phyloP scores from a whole-genome alignment of 2,888 invertebrate genomes.

The Oxystoma pomonae region DNA sequence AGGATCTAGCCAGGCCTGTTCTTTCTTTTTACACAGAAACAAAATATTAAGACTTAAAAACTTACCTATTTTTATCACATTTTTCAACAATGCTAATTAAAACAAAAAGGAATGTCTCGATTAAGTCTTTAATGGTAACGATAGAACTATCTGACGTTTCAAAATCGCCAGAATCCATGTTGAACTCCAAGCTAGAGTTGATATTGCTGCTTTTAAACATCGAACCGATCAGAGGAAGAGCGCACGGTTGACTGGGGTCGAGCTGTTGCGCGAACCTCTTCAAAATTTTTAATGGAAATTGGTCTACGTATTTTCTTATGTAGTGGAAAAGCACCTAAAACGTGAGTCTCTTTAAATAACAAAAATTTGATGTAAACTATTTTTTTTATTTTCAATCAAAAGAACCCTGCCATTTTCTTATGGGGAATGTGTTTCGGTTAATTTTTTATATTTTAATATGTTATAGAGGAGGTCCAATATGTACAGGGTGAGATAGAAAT shows the following conservation, averaged over 20 bases:
- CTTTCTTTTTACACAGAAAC: not conserved
- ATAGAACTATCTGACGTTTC: constrained; percentile 38
- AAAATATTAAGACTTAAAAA: not conserved
- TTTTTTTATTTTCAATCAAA: no score
- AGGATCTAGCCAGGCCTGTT: no score
- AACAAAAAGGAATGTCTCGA: constrained; percentile 52
- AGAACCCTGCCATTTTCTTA: no score
- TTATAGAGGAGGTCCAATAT: no score
- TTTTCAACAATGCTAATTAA: constrained; percentile 48
- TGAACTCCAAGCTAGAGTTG: constrained; percentile 50
- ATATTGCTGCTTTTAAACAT: constrained; percentile 39
- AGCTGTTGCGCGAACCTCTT: constrained; percentile 54
- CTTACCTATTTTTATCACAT: constrained; percentile 36
- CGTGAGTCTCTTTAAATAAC: no score
- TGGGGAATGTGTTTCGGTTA: no score
- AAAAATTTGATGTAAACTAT: no score
- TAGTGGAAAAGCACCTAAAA: constrained; percentile 39
- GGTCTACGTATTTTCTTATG: constrained; percentile 37
- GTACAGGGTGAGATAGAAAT: no score
- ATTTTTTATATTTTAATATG: no score
- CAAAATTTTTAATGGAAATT: constrained; percentile 39
- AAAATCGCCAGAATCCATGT: constrained; percentile 49
- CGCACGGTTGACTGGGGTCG: constrained; percentile 58
- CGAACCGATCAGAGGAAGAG: constrained; percentile 47
- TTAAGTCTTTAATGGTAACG: constrained; percentile 46